These are phyloP conservation scores for Trogon surrucura DNA, from an alignment of 2,113 vertebrate species.

Conservation along the genomic window DNA sequence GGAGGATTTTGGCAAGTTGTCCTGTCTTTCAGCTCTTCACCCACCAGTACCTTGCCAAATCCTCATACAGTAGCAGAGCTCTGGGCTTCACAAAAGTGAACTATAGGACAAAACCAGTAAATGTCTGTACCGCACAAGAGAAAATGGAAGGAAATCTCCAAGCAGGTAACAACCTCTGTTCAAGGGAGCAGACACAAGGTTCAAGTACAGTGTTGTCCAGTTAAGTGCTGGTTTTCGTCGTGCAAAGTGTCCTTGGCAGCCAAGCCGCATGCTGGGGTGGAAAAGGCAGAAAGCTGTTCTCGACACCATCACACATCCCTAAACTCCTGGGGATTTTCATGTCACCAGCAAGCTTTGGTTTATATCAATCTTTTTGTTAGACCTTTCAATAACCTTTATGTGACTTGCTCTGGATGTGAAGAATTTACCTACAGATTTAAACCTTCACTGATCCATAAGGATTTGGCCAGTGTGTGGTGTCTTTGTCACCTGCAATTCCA, in stretches of 20 bases:
- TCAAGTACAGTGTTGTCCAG: not conserved
- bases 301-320: not conserved
- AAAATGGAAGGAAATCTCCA: not conserved
- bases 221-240: not conserved
- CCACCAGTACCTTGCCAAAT: not conserved
- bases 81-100: not conserved
- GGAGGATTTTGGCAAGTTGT: not conserved
- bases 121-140: not conserved
- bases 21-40: not conserved
- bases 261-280: not conserved
- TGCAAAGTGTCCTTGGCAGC: not conserved
- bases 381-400: not conserved
- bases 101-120: not conserved
- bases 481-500: not conserved
- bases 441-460: not conserved
- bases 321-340: not conserved
- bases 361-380: not conserved
- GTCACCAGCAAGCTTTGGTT: not conserved
- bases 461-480: not conserved
- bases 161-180: not conserved
- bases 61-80: not conserved
- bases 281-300: not conserved
- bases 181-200: not conserved
- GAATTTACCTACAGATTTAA: not conserved
- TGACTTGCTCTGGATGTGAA: not conserved